phyloP scores from a whole-genome alignment of 2,797 vertebrate genomes.

The Cyprinella venusta region DNA sequence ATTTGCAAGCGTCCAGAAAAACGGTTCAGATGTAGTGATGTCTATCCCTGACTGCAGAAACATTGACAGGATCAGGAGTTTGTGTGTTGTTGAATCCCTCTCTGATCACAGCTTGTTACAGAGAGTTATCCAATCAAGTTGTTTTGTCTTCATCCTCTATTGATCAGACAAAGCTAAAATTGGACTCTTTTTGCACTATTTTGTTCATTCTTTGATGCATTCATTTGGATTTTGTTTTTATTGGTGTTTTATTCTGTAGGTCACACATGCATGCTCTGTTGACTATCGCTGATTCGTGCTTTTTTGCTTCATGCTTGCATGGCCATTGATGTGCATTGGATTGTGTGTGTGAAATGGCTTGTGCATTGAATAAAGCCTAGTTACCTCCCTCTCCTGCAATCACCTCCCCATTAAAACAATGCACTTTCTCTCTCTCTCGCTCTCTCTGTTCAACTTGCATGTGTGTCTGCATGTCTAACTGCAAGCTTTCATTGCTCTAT shows the following conservation, averaged over 20 bases:
- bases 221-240: conserved; percentile 19
- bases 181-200: conserved; percentile 28
- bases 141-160: conserved; percentile 45
- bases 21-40: background rate
- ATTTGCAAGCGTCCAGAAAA: background rate
- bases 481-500: conserved; percentile 53
- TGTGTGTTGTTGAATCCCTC: conserved; percentile 23
- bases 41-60: conserved; percentile 13
- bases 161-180: conserved; percentile 38
- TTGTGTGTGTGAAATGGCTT: background rate
- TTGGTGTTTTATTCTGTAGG: conserved; percentile 16
- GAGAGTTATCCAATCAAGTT: conserved; percentile 15
- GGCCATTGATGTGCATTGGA: conserved; percentile 35
- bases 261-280: conserved; percentile 52
- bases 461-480: conserved; percentile 58
- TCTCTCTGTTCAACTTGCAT: conserved; percentile 55
- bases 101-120: conserved; percentile 39
- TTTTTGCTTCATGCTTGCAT: conserved; percentile 25
- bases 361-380: conserved; percentile 12
- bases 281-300: conserved; percentile 31
- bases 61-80: conserved; percentile 12
- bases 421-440: conserved; percentile 24
- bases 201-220: conserved; percentile 36
- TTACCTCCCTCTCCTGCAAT: conserved; percentile 38
- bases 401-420: background rate